phyloP scores from a whole-genome alignment of 2,888 invertebrate species.

The Portevinia maculata region DNA sequence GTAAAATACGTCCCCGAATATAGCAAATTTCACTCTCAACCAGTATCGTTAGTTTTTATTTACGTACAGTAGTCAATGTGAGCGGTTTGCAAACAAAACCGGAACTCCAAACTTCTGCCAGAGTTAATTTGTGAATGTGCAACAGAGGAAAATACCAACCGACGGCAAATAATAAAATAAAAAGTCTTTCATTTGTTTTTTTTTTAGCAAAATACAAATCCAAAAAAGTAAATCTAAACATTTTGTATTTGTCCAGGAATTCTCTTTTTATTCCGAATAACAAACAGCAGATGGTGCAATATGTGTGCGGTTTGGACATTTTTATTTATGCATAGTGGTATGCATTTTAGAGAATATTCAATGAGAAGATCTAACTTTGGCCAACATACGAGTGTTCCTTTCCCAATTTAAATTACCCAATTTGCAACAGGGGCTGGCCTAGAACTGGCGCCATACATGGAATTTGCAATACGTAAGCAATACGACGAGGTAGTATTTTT shows the following conservation, averaged over 20 bases:
- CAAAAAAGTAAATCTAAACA: conserved; percentile 5
- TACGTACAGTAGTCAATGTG: conserved; percentile 14
- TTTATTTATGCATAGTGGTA: conserved; percentile 63
- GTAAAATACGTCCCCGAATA: too few species aligned
- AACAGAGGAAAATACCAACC: not conserved
- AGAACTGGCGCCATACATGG: not conserved
- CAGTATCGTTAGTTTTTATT: not conserved
- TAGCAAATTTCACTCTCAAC: too few species aligned
- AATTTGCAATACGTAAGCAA: conserved; percentile 40
- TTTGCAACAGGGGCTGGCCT: conserved; percentile 47
- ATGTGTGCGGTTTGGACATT: conserved; percentile 60
- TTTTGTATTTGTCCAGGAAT: conserved; percentile 11
- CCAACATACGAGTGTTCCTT: not conserved
- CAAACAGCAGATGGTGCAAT: conserved; percentile 61
- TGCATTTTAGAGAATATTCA: conserved; percentile 53
- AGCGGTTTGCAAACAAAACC: conserved; percentile 29
- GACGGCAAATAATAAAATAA: conserved; percentile 18
- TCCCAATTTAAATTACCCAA: conserved; percentile 45
- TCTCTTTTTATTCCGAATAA: conserved; percentile 31
- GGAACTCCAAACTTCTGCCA: conserved; percentile 20
- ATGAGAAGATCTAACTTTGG: conserved; percentile 21
- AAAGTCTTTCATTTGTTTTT: conserved; percentile 2
- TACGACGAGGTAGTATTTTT: conserved; percentile 28
- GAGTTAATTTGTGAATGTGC: conserved; percentile 30
- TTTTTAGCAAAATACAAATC: not conserved